A percentile compares a stretch with the other conserved stretches of the same genome.
phyloP scores from a whole-genome alignment of 2,797 vertebrate species.

The Tauraco hartlaubi region DNA sequence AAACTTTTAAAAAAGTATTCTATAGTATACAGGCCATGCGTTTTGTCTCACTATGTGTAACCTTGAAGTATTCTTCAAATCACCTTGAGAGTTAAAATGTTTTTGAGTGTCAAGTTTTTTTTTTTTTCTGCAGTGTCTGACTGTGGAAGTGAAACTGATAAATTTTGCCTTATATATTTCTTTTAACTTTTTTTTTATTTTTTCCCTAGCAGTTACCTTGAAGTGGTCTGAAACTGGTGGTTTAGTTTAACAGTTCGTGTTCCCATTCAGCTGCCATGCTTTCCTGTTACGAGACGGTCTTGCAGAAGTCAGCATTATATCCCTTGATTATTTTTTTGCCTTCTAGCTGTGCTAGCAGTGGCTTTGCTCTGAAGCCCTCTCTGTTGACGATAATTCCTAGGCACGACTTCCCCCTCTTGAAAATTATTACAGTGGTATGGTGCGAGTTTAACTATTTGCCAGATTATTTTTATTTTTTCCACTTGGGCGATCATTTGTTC shows the following conservation, averaged over 20 bases:
- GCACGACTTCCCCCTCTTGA: neutral
- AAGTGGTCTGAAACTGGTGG: neutral
- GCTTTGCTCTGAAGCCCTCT: neutral
- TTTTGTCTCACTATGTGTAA: neutral
- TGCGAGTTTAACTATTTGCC: neutral
- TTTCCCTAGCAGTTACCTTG: neutral
- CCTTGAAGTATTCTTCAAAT: constrained; percentile 19
- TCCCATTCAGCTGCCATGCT: neutral
- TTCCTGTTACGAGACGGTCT: neutral
- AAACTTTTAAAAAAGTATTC: neutral
- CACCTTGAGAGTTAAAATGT: neutral
- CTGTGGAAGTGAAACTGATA: neutral
- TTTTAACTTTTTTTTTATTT: neutral
- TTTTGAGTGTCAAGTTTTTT: neutral
- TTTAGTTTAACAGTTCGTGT: neutral
- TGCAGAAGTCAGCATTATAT: neutral
- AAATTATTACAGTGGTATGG: neutral
- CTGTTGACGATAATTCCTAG: neutral
- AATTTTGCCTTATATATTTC: neutral
- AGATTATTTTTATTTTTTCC: neutral
- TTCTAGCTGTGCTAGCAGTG: neutral
- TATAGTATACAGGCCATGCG: neutral
- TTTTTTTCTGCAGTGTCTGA: neutral
- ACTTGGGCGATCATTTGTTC: neutral
- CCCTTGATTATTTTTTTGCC: neutral